phyloP scores from a whole-genome alignment of 2,888 invertebrate genomes.

The Pristionchus japonicus region DNA sequence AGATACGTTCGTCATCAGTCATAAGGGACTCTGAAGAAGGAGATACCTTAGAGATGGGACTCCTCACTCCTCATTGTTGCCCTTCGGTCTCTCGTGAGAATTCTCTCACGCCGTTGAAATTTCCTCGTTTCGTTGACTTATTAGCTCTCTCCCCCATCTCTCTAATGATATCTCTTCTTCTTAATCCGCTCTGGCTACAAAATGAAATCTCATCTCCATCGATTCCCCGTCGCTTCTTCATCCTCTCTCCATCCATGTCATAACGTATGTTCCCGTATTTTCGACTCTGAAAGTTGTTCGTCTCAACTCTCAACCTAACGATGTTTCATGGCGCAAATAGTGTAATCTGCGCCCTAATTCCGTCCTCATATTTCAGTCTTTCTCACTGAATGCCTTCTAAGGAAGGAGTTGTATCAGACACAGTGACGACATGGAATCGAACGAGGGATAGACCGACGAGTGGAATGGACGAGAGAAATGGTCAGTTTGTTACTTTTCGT shows the following conservation, averaged over 20 bases:
- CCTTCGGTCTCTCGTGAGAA: neutral
- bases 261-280: neutral
- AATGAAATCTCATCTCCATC: neutral
- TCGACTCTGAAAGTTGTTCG: neutral
- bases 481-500: neutral
- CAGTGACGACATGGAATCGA: neutral
- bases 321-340: neutral
- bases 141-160: neutral
- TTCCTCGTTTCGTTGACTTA: neutral
- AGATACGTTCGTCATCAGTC: neutral
- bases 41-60: neutral
- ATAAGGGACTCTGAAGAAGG: neutral
- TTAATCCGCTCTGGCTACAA: neutral
- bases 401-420: neutral
- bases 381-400: neutral
- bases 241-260: neutral
- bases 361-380: neutral
- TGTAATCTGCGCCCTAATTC: neutral
- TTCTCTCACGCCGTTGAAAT: neutral
- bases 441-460: neutral
- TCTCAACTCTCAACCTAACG: neutral
- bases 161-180: neutral
- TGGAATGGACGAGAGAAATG: neutral
- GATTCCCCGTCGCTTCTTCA: neutral
- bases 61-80: neutral